Percentiles rank a stretch among this genome's conserved stretches.
Conservation (phyloP, 2,888 invertebrate species). For the Cyrtodaria siliqua region DNA sequence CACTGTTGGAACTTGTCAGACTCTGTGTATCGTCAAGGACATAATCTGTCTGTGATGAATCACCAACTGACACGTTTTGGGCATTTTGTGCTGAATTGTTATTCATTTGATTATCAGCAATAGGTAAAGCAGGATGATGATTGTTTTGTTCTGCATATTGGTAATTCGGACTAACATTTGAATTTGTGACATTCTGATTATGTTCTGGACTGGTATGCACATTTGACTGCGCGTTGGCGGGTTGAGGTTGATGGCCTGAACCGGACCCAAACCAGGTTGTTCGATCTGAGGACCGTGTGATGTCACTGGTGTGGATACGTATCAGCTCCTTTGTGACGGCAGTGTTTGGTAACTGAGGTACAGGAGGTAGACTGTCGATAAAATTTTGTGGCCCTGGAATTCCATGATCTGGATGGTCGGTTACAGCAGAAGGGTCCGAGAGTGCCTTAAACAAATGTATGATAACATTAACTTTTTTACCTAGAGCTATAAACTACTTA, state of each 20-base stretch:
- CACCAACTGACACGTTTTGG: neutral
- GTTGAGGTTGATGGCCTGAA: neutral
- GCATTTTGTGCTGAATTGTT: neutral
- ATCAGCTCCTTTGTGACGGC: constrained; percentile 74
- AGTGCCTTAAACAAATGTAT: no score
- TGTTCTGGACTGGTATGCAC: neutral
- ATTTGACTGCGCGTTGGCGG: neutral
- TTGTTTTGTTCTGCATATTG: neutral
- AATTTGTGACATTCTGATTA: neutral
- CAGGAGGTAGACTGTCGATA: constrained; percentile 43
- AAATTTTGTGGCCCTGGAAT: neutral
- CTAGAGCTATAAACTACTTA: no score
- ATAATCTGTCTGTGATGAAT: constrained; percentile 8
- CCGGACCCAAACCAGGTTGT: constrained; percentile 62
- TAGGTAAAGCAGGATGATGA: no score
- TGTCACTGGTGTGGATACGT: constrained; percentile 78
- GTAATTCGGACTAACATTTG: neutral
- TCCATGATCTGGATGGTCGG: no score
- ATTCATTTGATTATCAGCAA: no score
- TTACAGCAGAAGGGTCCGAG: no score
- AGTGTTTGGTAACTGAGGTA: constrained; percentile 36
- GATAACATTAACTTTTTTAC: no score
- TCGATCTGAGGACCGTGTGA: constrained; percentile 77
- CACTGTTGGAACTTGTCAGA: constrained; percentile 67
- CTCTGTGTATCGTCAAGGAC: constrained; percentile 61